These are phyloP conservation scores for Trichomalopsis sarcophagae DNA, from an alignment of 1,140 invertebrate species.

Conservation along the genomic window DNA sequence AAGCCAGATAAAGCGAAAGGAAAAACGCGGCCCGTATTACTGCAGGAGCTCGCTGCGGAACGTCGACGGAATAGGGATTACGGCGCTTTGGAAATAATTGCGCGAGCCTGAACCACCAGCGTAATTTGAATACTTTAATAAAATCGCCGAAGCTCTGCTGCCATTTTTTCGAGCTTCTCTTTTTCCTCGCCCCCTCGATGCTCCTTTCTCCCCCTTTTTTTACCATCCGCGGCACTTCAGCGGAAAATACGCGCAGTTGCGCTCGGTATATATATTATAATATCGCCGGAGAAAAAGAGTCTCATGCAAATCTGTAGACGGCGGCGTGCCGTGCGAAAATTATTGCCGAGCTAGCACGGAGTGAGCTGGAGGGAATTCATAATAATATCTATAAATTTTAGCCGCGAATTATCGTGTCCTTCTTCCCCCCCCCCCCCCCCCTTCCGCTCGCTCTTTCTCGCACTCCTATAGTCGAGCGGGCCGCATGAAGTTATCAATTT, in stretches of 20 bases:
- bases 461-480: neutral
- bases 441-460: neutral
- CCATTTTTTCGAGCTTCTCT: neutral
- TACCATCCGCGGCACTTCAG: neutral
- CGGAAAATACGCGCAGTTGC: neutral
- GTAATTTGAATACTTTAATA: conserved; percentile 50
- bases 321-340: neutral
- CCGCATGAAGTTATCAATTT: conserved; percentile 43
- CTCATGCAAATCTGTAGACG: neutral
- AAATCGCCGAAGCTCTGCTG: conserved; percentile 17
- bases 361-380: conserved; percentile 18
- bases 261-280: neutral
- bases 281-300: neutral
- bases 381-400: conserved; percentile 49
- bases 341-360: conserved; percentile 37
- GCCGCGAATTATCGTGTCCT: conserved; percentile 33
- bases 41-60: neutral
- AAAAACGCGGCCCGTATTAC: neutral
- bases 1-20: conserved; percentile 12
- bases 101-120: neutral
- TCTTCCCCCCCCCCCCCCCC: neutral
- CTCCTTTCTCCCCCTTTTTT: neutral
- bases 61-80: conserved; percentile 2
- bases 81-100: conserved; percentile 40
- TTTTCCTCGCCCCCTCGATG: neutral